A percentile compares a stretch with the other conserved stretches of the same genome.
Conservation (phyloP, 2,888 invertebrate genomes). For the Eristalis tenax region DNA sequence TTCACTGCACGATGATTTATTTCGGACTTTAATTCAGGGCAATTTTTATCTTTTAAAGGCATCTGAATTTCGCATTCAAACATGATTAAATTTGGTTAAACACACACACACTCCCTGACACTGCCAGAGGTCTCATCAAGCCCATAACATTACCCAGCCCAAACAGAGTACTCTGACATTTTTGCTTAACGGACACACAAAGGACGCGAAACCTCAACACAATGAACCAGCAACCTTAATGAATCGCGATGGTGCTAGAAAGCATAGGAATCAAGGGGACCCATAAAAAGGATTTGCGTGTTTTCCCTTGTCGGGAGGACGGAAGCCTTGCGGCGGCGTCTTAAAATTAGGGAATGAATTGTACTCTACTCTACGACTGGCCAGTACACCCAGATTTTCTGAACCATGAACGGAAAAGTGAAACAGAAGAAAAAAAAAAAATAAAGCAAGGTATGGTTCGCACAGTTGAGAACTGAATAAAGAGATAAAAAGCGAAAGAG, state of each 20-base stretch:
- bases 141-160: not conserved
- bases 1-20: not conserved
- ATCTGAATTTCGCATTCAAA: not conserved
- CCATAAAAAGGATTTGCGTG: conserved; percentile 67
- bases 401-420: not conserved
- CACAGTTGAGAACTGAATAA: not conserved
- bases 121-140: conserved; percentile 13
- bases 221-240: conserved; percentile 17
- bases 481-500: not conserved
- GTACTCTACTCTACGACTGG: not conserved
- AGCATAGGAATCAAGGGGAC: conserved; percentile 11
- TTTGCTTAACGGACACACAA: not conserved
- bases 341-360: conserved; percentile 42
- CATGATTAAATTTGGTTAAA: not conserved
- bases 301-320: conserved; percentile 43
- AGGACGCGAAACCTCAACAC: conserved; percentile 1
- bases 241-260: conserved; percentile 32
- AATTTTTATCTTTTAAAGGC: not conserved
- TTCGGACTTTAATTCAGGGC: not conserved
- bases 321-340: conserved; percentile 50
- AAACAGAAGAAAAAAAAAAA: not conserved
- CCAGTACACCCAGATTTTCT: not conserved
- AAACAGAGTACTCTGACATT: conserved; percentile 32
- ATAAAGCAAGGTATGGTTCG: not conserved
- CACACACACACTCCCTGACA: not conserved